Evolutionary conservation across 2,113 vertebrate genomes (phyloP).

Genomic region (Sciurus niger): DNA sequence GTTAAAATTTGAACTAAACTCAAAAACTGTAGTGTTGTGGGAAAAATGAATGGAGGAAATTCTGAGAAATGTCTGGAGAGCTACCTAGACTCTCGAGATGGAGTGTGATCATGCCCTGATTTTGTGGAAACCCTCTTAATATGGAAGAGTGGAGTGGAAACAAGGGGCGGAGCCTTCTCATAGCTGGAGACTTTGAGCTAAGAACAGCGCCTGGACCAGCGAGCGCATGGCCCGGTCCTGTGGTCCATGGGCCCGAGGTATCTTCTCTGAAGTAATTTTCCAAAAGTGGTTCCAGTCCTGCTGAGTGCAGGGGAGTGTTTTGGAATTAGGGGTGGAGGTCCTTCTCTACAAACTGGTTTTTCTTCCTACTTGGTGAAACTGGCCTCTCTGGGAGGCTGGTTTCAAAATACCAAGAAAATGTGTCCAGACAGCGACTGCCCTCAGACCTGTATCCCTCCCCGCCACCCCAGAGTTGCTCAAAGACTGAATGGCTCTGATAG

Average conservation of each 20-base stretch:
- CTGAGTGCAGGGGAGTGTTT: neutral
- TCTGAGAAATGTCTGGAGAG: neutral
- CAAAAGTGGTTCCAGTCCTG: neutral
- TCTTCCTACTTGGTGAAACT: neutral
- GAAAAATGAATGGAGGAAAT: neutral
- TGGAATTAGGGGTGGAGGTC: neutral
- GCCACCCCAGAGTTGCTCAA: neutral
- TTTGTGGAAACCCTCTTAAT: neutral
- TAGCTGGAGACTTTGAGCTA: neutral
- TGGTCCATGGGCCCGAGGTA: too few relatives aligned
- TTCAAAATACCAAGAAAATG: constrained; percentile 22
- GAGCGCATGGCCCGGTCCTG: neutral
- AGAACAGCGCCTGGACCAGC: neutral
- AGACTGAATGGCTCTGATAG: neutral
- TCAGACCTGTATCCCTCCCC: neutral
- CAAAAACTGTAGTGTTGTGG: neutral
- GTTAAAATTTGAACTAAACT: constrained; percentile 25
- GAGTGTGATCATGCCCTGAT: neutral
- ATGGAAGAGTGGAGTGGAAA: neutral
- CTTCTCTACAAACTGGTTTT: neutral
- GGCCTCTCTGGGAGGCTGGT: neutral
- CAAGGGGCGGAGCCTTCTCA: neutral
- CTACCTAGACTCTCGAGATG: neutral
- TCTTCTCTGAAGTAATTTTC: neutral
- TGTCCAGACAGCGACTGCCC: neutral